Percentiles rank a stretch among this genome's conserved stretches.
These are phyloP conservation scores for Hecatera dysodea DNA, from an alignment of 2,888 invertebrate genomes.

Conservation along the genomic window DNA sequence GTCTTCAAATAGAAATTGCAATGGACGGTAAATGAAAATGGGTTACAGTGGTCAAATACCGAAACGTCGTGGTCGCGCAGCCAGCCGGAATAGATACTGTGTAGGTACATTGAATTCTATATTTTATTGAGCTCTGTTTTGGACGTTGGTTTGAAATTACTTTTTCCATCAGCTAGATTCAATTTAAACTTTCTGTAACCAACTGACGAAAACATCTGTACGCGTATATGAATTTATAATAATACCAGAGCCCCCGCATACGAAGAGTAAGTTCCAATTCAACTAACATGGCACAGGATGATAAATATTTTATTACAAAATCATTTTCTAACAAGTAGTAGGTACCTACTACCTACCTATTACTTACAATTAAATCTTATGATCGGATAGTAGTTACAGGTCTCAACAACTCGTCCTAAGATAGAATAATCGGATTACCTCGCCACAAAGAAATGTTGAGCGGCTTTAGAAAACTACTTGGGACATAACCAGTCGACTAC, in stretches of 20 bases:
- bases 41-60: constrained; percentile 58
- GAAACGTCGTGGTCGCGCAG: constrained; percentile 42
- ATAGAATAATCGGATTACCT: constrained; percentile 80
- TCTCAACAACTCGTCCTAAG: constrained; percentile 74
- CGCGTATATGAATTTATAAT: not conserved
- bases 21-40: constrained; percentile 56
- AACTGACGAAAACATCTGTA: not conserved
- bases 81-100: constrained; percentile 36
- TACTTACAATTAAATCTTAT: constrained; percentile 58
- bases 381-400: constrained; percentile 64
- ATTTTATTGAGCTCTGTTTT: constrained; percentile 3
- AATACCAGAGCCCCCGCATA: not conserved
- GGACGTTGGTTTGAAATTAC: not conserved
- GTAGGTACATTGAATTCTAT: constrained; percentile 31
- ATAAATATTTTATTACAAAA: constrained; percentile 2
- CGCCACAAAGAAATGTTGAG: constrained; percentile 76
- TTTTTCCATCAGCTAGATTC: constrained; percentile 3
- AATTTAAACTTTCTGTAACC: not conserved
- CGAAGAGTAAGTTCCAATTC: not conserved
- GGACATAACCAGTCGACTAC: constrained; percentile 57
- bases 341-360: no score
- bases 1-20: constrained; percentile 57
- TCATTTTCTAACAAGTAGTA: constrained; percentile 46
- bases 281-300: not conserved
- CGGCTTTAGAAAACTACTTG: constrained; percentile 74